These are phyloP conservation scores for Gavia stellata DNA, from an alignment of 2,113 vertebrate genomes.

Conservation along the genomic window DNA sequence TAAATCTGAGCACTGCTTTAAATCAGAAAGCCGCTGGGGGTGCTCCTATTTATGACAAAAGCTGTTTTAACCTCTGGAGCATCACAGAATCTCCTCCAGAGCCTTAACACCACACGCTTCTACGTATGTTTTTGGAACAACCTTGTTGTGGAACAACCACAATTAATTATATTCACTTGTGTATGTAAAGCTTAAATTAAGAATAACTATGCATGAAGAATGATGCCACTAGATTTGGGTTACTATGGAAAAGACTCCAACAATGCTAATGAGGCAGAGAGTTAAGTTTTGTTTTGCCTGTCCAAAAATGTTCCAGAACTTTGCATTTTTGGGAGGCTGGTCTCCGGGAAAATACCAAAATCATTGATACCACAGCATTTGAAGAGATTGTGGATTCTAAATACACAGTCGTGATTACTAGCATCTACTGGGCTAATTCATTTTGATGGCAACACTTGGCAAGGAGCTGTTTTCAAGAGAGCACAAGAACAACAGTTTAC, in stretches of 20 bases:
- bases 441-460: background rate
- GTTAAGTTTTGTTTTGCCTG: background rate
- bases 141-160: background rate
- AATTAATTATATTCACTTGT: background rate
- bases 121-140: background rate
- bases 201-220: background rate
- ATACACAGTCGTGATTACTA: background rate
- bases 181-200: background rate
- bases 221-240: background rate
- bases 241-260: background rate
- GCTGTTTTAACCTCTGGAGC: background rate
- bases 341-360: background rate
- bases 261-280: rapidly evolving
- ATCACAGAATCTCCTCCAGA: background rate
- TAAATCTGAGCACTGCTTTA: background rate
- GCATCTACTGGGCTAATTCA: background rate
- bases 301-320: background rate
- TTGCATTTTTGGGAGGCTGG: background rate
- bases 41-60: background rate
- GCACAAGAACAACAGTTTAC: background rate
- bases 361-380: background rate
- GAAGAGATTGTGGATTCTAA: background rate
- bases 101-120: no score
- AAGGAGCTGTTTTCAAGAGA: background rate
- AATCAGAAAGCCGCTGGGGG: background rate